These are phyloP conservation scores for Microtus richardsoni DNA, from an alignment of 2,113 vertebrate species.

Conservation along the genomic window DNA sequence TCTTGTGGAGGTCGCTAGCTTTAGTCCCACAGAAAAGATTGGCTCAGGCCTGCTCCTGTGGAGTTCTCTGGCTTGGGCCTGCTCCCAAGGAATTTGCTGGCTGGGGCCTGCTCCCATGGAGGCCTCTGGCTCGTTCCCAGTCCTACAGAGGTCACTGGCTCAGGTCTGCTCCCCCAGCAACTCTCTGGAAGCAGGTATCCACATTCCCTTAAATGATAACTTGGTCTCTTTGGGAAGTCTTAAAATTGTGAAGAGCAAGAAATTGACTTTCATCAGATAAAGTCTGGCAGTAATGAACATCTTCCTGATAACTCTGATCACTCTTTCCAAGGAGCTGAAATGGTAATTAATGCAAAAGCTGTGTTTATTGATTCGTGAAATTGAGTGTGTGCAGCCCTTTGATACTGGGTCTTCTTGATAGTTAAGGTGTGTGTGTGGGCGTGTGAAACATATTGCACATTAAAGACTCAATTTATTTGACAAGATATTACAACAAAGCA, in stretches of 20 bases:
- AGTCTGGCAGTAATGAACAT: conserved; percentile 64
- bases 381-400: conserved; percentile 70
- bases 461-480: conserved; percentile 72
- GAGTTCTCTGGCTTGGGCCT: too few relatives aligned
- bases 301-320: conserved; percentile 69
- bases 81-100: too few relatives aligned
- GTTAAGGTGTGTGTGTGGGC: not conserved
- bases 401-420: conserved; percentile 56
- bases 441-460: not conserved
- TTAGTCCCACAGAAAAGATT: too few relatives aligned
- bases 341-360: conserved; percentile 72
- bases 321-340: conserved; percentile 63
- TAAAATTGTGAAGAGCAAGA: conserved; percentile 13
- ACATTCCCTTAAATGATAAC: not conserved
- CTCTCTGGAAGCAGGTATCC: not conserved
- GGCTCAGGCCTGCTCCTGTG: too few relatives aligned
- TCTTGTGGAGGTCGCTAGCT: too few relatives aligned
- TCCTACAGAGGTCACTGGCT: too few relatives aligned
- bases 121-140: too few relatives aligned
- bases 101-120: too few relatives aligned
- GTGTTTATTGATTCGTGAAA: conserved; percentile 80
- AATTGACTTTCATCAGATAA: conserved; percentile 63
- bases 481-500: conserved; percentile 63
- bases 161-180: too few relatives aligned
- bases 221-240: conserved; percentile 31